Evolutionary conservation across 2,113 vertebrate genomes (phyloP).

Genomic region (Datnioides undecimradiatus): DNA sequence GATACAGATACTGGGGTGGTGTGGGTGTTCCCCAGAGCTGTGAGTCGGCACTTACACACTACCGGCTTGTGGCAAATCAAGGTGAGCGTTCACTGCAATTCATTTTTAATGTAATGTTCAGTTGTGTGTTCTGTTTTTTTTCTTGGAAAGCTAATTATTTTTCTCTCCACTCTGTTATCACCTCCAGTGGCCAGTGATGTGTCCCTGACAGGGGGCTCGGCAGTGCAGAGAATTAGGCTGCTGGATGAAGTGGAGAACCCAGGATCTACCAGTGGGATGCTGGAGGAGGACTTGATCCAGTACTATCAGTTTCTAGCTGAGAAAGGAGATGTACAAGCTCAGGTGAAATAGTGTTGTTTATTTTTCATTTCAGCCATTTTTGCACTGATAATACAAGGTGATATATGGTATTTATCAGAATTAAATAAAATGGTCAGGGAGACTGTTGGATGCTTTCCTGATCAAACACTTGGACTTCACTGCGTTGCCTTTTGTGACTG

Average conservation of each 20-base stretch:
- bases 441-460: too few relatives aligned
- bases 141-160: background rate
- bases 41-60: conserved; percentile 97
- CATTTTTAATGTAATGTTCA: background rate
- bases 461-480: too few relatives aligned
- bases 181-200: conserved; percentile 94
- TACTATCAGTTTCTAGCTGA: conserved; percentile 99
- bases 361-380: background rate
- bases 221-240: conserved; percentile 95
- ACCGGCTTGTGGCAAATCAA: conserved; percentile 95
- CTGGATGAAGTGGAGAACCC: conserved; percentile 96
- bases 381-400: background rate
- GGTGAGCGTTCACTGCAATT: conserved; percentile 80
- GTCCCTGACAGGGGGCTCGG: conserved; percentile 94
- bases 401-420: too few relatives aligned
- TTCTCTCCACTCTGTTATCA: background rate
- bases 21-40: conserved; percentile 98
- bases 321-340: conserved; percentile 98
- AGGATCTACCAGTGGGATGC: conserved; percentile 95
- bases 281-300: conserved; percentile 98
- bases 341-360: conserved; percentile 78
- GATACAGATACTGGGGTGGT: conserved; percentile 97
- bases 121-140: background rate
- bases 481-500: too few relatives aligned
- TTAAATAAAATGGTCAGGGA: too few relatives aligned